These are phyloP conservation scores for Lycaena phlaeas DNA, from an alignment of 2,888 invertebrate genomes.

Conservation along the genomic window DNA sequence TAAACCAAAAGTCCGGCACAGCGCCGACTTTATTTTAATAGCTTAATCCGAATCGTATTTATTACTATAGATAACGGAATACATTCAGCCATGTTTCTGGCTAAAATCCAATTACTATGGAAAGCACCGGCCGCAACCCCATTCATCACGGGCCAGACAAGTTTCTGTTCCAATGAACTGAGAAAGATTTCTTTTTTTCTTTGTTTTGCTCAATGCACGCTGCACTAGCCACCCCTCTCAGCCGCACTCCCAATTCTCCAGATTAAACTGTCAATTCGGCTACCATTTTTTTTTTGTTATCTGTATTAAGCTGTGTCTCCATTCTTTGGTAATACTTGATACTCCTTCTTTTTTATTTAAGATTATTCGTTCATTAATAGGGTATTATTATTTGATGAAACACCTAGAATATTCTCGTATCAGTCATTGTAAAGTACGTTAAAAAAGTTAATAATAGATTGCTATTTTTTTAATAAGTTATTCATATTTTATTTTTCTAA, in stretches of 20 bases:
- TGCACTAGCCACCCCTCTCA: constrained; percentile 21
- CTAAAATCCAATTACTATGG: constrained; percentile 23
- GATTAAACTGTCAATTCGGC: constrained; percentile 63
- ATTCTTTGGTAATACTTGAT: constrained; percentile 11
- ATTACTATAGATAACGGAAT: constrained; percentile 17
- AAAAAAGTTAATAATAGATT: too few relatives aligned
- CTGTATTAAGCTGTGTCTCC: constrained; percentile 18
- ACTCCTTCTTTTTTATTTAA: neutral
- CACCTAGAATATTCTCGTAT: too few relatives aligned
- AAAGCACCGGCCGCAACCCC: constrained; percentile 18
- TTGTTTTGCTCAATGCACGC: constrained; percentile 18
- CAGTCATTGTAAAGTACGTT: too few relatives aligned
- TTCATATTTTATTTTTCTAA: too few relatives aligned
- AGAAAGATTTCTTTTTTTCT: constrained; percentile 24
- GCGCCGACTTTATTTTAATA: constrained; percentile 11
- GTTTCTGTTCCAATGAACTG: constrained; percentile 23
- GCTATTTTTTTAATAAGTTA: too few relatives aligned
- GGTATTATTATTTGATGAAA: too few relatives aligned
- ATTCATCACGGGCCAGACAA: constrained; percentile 23
- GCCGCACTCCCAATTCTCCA: constrained; percentile 41
- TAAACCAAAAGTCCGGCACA: constrained; percentile 2
- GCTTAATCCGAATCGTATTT: constrained; percentile 10
- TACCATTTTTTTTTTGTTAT: constrained; percentile 34
- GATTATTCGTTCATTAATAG: neutral
- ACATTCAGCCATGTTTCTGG: constrained; percentile 18